Evolutionary conservation across 2,888 invertebrate genomes (phyloP).

Genomic region (Harpagoxenus sublaevis): DNA sequence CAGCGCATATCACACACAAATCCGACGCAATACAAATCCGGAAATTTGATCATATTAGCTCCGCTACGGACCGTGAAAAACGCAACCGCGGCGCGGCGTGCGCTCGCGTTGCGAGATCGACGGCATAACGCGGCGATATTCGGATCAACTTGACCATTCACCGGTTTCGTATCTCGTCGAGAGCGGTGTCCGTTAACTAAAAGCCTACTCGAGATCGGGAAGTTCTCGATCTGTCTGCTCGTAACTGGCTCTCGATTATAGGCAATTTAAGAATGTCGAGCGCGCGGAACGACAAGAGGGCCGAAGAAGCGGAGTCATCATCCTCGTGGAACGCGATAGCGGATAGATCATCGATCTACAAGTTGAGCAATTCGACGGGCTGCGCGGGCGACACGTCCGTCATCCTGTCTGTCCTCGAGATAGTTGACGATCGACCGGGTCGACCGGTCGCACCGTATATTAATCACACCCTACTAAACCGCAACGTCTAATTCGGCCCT

Average conservation of each 20-base stretch:
- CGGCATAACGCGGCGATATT: constrained; percentile 26
- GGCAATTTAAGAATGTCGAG: constrained; percentile 29
- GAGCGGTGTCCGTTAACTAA: constrained; percentile 8
- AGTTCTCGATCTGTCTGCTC: constrained; percentile 56
- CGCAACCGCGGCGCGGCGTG: constrained; percentile 19
- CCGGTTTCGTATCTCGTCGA: neutral
- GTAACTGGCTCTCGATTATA: constrained; percentile 22
- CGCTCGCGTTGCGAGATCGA: constrained; percentile 20
- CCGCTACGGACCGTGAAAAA: constrained; percentile 58
- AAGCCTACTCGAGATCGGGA: neutral
- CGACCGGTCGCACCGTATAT: constrained; percentile 72
- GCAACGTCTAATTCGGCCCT: constrained; percentile 81
- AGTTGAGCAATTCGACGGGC: constrained; percentile 55
- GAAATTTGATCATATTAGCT: constrained; percentile 72
- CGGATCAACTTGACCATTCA: constrained; percentile 19
- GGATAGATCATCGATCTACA: constrained; percentile 13
- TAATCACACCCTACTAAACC: constrained; percentile 80
- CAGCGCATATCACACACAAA: constrained; percentile 66
- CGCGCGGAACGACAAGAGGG: neutral
- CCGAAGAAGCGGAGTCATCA: neutral
- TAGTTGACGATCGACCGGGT: constrained; percentile 66
- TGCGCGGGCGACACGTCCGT: constrained; percentile 72
- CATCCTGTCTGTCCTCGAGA: constrained; percentile 69
- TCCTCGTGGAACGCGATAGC: neutral
- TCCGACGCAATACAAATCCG: constrained; percentile 69